A percentile compares a stretch with the other conserved stretches of the same genome.
phyloP scores from a whole-genome alignment of 2,888 invertebrate genomes.

The Rotaria magnacalcarata region DNA sequence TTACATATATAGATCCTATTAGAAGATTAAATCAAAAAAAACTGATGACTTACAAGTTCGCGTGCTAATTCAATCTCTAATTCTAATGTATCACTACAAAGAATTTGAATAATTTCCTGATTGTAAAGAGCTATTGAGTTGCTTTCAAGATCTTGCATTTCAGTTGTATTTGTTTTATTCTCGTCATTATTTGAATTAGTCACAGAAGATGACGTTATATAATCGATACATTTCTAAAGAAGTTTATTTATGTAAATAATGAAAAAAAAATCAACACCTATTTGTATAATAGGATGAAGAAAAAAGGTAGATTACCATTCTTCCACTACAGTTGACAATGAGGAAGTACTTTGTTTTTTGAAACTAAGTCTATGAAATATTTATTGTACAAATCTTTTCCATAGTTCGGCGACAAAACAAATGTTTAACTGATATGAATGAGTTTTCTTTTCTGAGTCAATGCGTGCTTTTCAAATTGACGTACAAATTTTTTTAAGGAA shows the following conservation, averaged over 20 bases:
- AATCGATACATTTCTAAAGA: slow-evolving; percentile 9
- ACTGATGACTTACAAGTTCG: background rate
- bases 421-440: too few relatives aligned
- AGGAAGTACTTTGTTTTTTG: too few relatives aligned
- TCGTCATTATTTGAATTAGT: background rate
- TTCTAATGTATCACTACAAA: slow-evolving; percentile 33
- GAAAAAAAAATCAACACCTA: background rate
- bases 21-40: background rate
- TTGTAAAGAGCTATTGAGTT: background rate
- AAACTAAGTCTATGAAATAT: too few relatives aligned
- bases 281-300: too few relatives aligned
- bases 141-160: background rate
- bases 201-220: background rate
- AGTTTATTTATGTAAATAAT: too few relatives aligned
- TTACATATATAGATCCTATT: background rate
- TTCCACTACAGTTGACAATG: too few relatives aligned
- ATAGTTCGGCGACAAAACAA: too few relatives aligned
- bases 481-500: too few relatives aligned
- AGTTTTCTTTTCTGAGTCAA: too few relatives aligned
- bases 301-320: too few relatives aligned
- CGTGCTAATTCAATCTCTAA: slow-evolving; percentile 33
- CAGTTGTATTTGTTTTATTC: background rate
- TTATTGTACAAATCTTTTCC: too few relatives aligned
- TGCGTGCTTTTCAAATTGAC: too few relatives aligned
- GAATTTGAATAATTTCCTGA: slow-evolving; percentile 33